Evolutionary conservation across 2,113 vertebrate species (phyloP).

Genomic region (Tragelaphus scriptus): DNA sequence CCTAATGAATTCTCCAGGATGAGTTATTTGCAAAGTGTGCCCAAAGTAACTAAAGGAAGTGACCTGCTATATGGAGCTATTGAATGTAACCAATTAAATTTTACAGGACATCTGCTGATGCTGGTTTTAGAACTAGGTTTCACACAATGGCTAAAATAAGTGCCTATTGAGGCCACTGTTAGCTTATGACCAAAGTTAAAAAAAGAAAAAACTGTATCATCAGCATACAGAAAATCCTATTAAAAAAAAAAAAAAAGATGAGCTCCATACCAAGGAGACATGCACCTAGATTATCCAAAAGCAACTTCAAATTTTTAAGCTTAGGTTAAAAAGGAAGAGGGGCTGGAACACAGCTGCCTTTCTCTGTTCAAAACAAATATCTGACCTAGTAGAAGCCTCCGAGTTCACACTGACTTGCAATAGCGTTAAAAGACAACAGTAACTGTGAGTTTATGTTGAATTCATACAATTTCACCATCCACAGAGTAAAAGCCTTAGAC

Average conservation of each 20-base stretch:
- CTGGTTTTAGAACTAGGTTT: conserved; percentile 17
- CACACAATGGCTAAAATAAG: conserved; percentile 18
- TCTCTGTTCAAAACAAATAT: neutral
- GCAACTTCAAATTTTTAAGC: neutral
- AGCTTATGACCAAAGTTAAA: neutral
- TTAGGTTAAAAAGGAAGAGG: neutral
- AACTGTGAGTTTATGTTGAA: neutral
- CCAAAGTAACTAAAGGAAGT: conserved; percentile 12
- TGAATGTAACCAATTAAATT: conserved; percentile 9
- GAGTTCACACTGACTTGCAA: too few species aligned
- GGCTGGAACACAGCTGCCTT: neutral
- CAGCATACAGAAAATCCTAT: neutral
- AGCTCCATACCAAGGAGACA: neutral
- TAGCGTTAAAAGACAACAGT: rapidly evolving
- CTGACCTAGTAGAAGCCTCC: neutral
- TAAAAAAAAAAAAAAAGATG: neutral
- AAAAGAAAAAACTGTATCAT: neutral
- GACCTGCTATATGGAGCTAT: neutral
- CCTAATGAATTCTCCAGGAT: neutral
- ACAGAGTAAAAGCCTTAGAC: neutral
- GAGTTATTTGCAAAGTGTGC: neutral
- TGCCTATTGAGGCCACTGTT: neutral
- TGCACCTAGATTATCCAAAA: neutral
- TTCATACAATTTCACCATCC: neutral
- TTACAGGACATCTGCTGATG: conserved; percentile 20